Evolutionary conservation across 1,140 invertebrate species (phyloP), one percentile per base, ranked within the genome.

Genomic region (Drosophila sproati): DNA sequence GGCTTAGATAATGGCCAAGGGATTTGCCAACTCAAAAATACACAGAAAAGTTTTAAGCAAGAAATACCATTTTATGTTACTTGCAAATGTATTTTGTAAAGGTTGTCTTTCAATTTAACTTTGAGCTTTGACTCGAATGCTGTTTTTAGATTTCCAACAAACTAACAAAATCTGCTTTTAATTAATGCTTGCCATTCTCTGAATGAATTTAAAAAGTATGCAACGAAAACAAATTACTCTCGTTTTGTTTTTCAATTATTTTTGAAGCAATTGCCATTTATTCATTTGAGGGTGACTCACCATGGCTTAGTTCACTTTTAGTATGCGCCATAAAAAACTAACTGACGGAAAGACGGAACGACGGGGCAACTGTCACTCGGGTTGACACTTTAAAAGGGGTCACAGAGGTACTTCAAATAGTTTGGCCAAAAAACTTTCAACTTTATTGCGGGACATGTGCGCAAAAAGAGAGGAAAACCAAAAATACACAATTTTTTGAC

Each of bases 371-470:
- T 51, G 45, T 57, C 52, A 48, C 59, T 71, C 60, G 2, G 41
- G 73, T 66, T 75, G 77, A 83, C 80, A 88, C 72, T 87, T 88
- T 88, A 80, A 87, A 80, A 69, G 83, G 80, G 83, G 80, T 83
- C 82, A 79, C 50, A 64, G 72, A 59, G 56, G 20, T 67, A 72
- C 78, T 78, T 86, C 61, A 78, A 82, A 81, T 31, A 41, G 39
- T 3, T 31, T 28, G 5, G 34, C 20, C 10, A 31, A 57, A 45
- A 47, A 59, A 47, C 43, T 60, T 63, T 59, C 52, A 77, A 77
- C 76, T 83, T 83, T 79, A 62, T 61, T 51, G 69, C 62, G 78
- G 77, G 28, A 56, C 31, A 72, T 72, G 66, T 64, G 59, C 66
- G 59, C 64, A 29, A 8, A 45, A 8, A 34, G n/a, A 47, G 12